Conservation (phyloP, 1,140 invertebrate genomes). For the Xylocopa sonorina region DNA sequence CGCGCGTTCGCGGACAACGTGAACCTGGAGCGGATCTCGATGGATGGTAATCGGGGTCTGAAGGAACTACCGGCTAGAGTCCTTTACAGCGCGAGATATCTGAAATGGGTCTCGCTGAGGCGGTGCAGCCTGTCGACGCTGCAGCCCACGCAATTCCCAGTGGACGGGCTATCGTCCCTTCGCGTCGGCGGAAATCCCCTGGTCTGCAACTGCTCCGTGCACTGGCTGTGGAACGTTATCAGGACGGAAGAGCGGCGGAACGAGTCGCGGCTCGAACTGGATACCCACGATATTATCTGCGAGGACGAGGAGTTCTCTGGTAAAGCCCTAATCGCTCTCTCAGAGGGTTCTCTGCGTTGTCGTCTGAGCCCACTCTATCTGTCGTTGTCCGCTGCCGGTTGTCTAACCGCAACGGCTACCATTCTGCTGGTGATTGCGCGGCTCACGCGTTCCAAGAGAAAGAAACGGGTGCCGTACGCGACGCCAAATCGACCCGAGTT, state of each 20-base stretch:
- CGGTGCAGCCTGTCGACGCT: conserved; percentile 88
- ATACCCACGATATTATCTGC: conserved; percentile 76
- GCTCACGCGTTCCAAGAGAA: conserved; percentile 71
- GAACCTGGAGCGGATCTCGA: conserved; percentile 88
- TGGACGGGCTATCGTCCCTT: conserved; percentile 87
- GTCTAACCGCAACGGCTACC: conserved; percentile 72
- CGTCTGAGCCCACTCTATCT: conserved; percentile 76
- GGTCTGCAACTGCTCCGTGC: conserved; percentile 92
- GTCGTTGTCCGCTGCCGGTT: conserved; percentile 71
- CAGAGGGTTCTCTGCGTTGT: conserved; percentile 76
- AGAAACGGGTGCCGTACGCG: conserved; percentile 74
- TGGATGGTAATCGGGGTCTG: conserved; percentile 89
- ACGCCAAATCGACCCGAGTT: conserved; percentile 77
- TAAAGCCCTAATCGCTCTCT: conserved; percentile 70
- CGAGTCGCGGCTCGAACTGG: conserved; percentile 73
- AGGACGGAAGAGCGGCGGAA: conserved; percentile 77
- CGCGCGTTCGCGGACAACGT: conserved; percentile 92
- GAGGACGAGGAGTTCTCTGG: conserved; percentile 77
- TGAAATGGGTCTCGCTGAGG: conserved; percentile 86
- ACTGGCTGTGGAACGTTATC: conserved; percentile 91
- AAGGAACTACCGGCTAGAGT: conserved; percentile 86
- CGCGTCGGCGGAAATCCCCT: conserved; percentile 91
- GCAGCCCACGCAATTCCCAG: conserved; percentile 90
- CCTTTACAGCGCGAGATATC: conserved; percentile 89
- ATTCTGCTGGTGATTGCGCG: conserved; percentile 75